Base-by-base conservation (phyloP, 2,113 vertebrate species). In the Protobothrops mucrosquamatus region DNA sequence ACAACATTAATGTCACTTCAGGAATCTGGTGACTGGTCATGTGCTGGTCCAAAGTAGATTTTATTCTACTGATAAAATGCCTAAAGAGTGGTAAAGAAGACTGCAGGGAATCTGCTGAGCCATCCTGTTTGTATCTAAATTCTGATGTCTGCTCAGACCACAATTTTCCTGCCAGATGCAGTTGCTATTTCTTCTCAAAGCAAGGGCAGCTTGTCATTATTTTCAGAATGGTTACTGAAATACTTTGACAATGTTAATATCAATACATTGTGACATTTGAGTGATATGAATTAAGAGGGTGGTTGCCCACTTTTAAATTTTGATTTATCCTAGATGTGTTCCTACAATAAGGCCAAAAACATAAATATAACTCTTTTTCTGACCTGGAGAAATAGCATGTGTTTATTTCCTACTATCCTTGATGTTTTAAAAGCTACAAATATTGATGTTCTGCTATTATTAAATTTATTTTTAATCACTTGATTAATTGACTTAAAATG, bases 81-180 rank as follows among this genome's bases (percentile, higher is more conserved):
- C 48, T 95, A 87, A 90, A 87, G n/a, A 90, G 90, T 29, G 8
- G 24, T 94, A 92, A 81, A 95, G 93, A 95, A 88, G 59, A 90
- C 64, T 91, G 94, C 89, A 91, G 90, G 90, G 95, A 96, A 94
- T 95, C 91, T 1, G 0, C 61, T 89, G 56, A 93, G 94, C 92
- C 93, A 94, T 61, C n/a, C 91, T 94, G 93, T 94, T 96, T 92
- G 59, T 94, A 94, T 95, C 93, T 92, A 94, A 88, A 91, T 85
- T 93, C 92, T 94, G 91, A 61, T 46, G 89, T 93, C 64, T 6
- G 0, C 61, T 95, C 91, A 94, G 48, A 57, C 96, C 96, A 96
- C 94, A 87, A 94, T 94, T 94, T 87, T 92, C 61, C 92, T 95
- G 94, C 93, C 94, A 95, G 14, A 93, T 91, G 93, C 94, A 94